phyloP scores from a whole-genome alignment of 2,888 invertebrate genomes.

The Lissocephala sabroskyi region DNA sequence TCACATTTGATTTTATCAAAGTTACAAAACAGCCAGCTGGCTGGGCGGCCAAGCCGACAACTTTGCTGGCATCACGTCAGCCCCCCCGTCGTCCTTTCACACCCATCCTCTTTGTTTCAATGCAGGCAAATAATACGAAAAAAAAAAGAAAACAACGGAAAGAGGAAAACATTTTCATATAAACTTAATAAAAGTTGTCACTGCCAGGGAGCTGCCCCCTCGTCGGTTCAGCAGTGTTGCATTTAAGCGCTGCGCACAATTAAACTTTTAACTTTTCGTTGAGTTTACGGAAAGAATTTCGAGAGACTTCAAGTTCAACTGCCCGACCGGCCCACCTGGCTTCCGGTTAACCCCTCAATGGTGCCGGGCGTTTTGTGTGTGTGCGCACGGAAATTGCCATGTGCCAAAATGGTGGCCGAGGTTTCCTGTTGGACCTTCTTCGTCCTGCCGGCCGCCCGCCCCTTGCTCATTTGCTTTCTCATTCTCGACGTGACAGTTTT shows the following conservation, averaged over 20 bases:
- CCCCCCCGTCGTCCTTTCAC: neutral
- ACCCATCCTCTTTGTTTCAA: neutral
- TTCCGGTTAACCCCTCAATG: slow-evolving; percentile 9
- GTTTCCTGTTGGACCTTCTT: slow-evolving; percentile 3
- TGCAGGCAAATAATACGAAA: neutral
- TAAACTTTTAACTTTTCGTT: slow-evolving; percentile 60
- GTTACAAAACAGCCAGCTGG: slow-evolving; percentile 24
- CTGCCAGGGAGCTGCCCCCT: slow-evolving; percentile 32
- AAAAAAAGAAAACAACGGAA: slow-evolving; percentile 8
- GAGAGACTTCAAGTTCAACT: neutral
- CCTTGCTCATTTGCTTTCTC: neutral
- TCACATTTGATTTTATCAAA: slow-evolving; percentile 41
- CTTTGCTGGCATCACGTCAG: slow-evolving; percentile 37
- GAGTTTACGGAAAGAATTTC: slow-evolving; percentile 37
- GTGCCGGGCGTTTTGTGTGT: too few species aligned
- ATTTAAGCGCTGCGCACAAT: slow-evolving; percentile 57
- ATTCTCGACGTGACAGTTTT: slow-evolving; percentile 8
- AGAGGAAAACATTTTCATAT: slow-evolving; percentile 38
- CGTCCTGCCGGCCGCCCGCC: neutral
- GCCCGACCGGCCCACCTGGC: slow-evolving; percentile 9
- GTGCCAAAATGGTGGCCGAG: slow-evolving; percentile 40
- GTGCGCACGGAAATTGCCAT: slow-evolving; percentile 56
- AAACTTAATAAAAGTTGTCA: slow-evolving; percentile 62
- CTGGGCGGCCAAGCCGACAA: slow-evolving; percentile 22
- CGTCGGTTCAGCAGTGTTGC: slow-evolving; percentile 15